Base-by-base conservation (phyloP, 2,888 invertebrate species). In the Scelioninae gen. 1 region DNA sequence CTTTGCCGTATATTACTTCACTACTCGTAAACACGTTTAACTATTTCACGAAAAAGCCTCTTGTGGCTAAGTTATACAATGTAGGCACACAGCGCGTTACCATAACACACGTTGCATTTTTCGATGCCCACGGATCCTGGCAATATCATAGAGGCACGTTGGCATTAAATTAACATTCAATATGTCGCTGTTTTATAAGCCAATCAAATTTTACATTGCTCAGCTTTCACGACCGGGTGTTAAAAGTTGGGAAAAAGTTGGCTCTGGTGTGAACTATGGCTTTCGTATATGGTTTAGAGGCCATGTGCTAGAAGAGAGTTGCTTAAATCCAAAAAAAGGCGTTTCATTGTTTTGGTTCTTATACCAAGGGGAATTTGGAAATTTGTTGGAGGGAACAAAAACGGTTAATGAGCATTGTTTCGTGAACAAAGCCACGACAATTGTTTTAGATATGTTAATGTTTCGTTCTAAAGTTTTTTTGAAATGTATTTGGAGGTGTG, bases 11-110 rank as follows among this genome's bases (percentile, higher is more conserved):
- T 86, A 87, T 86, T 86, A 86, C 84, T 86, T 85, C 77, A 62
- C 74, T 69, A 87, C 84, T 86, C 86, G 85, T 86, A 87, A 87
- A 87, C 85, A 84, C 82, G 82, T 77, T 82, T 68, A 74, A 82
- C 76, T 74, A 77, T 82, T 76, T 72, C 62, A 55, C 55, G 55
- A 77, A 82, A 82, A 82, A 63, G 62, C 60, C 69, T 68, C 71
- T 60, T 82, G 66, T 75, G 65, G 72, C 66, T 82, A 72, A 84
- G 66, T 81, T 55, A 72, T 69, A 78, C 60, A 79, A 62, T 62
- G 75, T 68, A 68, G 51, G 69, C 71, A 31, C 58, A 68, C 9
- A 58, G 40, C 63, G 58, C 8, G 29, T 53, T 55, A 15, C 40
- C 31, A 8, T 29, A 15, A 55, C 47, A 55, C 49, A 29, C 71